Evolutionary conservation across 2,113 vertebrate species (phyloP).

Genomic region (Acanthisitta chloris): DNA sequence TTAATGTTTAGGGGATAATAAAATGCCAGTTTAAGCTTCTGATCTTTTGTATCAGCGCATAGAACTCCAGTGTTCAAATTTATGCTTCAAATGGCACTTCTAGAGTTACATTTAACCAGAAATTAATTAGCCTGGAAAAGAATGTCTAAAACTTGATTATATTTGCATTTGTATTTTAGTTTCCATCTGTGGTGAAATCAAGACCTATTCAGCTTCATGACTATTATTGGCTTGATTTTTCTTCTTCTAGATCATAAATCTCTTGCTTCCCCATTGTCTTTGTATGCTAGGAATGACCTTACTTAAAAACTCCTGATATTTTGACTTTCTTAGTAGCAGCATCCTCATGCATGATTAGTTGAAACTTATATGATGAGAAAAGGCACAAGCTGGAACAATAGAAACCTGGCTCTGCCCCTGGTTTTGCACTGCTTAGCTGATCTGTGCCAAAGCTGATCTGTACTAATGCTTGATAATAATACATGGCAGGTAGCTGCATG

Average conservation of each 20-base stretch:
- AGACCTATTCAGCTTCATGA: background rate
- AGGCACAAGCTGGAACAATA: background rate
- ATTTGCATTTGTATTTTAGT: background rate
- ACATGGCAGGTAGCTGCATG: background rate
- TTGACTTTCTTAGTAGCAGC: background rate
- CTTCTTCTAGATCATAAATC: background rate
- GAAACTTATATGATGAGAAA: background rate
- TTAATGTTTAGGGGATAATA: background rate
- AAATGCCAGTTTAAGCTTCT: background rate
- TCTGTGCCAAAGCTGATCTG: background rate
- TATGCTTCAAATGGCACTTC: background rate
- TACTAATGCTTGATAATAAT: background rate
- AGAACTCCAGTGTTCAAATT: background rate
- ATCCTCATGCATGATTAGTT: background rate
- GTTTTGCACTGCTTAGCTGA: background rate
- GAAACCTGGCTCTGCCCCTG: background rate
- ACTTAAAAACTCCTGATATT: background rate
- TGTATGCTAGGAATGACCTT: background rate
- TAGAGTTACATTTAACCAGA: background rate
- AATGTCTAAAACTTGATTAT: constrained; percentile 1
- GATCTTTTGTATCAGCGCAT: background rate
- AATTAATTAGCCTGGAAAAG: constrained; percentile 3
- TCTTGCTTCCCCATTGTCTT: background rate
- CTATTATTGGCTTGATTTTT: background rate
- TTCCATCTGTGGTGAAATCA: background rate